A percentile compares a stretch with the other conserved stretches of the same genome.
Evolutionary conservation across 1,140 invertebrate genomes (phyloP).

Genomic region (Manduca sexta): DNA sequence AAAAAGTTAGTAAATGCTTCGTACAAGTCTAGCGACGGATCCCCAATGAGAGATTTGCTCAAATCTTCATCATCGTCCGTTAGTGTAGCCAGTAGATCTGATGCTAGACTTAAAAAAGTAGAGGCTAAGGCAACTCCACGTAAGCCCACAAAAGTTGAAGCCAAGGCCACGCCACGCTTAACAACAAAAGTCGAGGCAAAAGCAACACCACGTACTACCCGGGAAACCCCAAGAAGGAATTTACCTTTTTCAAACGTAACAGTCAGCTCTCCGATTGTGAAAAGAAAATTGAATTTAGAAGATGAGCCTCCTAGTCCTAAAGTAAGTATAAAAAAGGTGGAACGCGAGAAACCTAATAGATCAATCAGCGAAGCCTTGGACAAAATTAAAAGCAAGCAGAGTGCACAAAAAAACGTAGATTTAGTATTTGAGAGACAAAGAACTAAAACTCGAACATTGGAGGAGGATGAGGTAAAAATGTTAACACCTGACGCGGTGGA

Average conservation of each 20-base stretch:
- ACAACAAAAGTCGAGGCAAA: background rate
- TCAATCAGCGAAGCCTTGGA: background rate
- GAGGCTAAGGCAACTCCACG: slow-evolving; percentile 1
- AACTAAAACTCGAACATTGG: slow-evolving; percentile 59
- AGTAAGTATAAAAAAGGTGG: background rate
- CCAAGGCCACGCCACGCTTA: slow-evolving; percentile 6
- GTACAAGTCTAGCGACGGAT: slow-evolving; percentile 19
- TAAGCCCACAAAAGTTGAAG: slow-evolving; percentile 4
- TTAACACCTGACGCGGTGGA: slow-evolving; percentile 45
- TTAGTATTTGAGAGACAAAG: slow-evolving; percentile 25
- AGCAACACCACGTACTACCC: background rate
- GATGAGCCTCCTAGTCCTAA: too few relatives aligned
- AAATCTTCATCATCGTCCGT: slow-evolving; percentile 41
- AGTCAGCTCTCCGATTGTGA: slow-evolving; percentile 54
- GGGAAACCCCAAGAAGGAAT: slow-evolving; percentile 17
- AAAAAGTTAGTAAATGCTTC: slow-evolving; percentile 29
- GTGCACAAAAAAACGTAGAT: background rate
- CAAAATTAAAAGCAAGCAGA: background rate
- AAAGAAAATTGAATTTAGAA: slow-evolving; percentile 32
- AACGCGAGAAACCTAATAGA: background rate
- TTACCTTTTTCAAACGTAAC: slow-evolving; percentile 42
- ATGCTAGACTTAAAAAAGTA: slow-evolving; percentile 24
- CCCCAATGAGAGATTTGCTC: slow-evolving; percentile 43
- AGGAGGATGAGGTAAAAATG: slow-evolving; percentile 59
- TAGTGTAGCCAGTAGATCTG: slow-evolving; percentile 23